phyloP scores from a whole-genome alignment of 1,140 invertebrate genomes.

The Calliopsis andreniformis region DNA sequence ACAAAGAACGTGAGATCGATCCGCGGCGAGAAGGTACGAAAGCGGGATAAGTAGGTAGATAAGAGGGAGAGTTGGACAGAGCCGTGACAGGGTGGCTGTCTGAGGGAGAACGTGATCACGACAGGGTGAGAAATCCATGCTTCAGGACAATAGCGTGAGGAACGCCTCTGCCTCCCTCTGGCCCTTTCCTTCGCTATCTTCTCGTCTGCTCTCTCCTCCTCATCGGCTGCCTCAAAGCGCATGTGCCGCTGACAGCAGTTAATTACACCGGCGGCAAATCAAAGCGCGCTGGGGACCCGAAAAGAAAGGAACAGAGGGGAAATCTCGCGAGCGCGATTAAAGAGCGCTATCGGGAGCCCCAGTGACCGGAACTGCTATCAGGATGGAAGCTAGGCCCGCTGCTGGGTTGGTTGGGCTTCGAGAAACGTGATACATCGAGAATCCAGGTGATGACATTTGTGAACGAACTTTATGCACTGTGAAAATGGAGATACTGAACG shows the following conservation, averaged over 20 bases:
- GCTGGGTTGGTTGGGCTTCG: too few species aligned
- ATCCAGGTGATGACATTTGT: too few species aligned
- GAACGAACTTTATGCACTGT: too few species aligned
- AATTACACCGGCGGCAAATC: conserved; percentile 56
- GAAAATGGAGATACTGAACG: too few species aligned
- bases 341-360: background rate
- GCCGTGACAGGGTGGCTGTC: conserved; percentile 17
- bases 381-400: too few species aligned
- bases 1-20: conserved; percentile 48
- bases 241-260: conserved; percentile 68
- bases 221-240: conserved; percentile 43
- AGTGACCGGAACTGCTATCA: background rate
- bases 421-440: too few species aligned
- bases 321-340: background rate
- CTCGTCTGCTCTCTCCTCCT: conserved; percentile 10
- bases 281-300: conserved; percentile 9
- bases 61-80: conserved; percentile 28
- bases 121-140: conserved; percentile 21
- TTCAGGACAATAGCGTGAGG: conserved; percentile 40
- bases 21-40: conserved; percentile 28
- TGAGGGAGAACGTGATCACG: conserved; percentile 50
- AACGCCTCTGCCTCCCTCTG: conserved; percentile 1
- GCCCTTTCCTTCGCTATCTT: conserved; percentile 5
- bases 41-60: conserved; percentile 46
- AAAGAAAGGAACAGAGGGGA: background rate